A percentile compares a stretch with the other conserved stretches of the same genome.
phyloP scores from a whole-genome alignment of 2,888 invertebrate species.

The Caenorhabditis angaria region DNA sequence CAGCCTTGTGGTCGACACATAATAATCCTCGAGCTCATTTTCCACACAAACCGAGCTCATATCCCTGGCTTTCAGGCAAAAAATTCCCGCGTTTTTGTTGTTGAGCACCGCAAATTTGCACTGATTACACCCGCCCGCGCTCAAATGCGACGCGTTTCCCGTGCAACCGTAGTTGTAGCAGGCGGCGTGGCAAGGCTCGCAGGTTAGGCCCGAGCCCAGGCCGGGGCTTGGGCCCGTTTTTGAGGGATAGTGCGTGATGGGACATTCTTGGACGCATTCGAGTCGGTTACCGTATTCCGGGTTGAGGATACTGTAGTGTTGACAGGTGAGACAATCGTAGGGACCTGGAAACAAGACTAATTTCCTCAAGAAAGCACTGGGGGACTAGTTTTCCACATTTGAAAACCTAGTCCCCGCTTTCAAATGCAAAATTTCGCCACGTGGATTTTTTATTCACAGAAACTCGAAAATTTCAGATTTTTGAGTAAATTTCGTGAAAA shows the following conservation, averaged over 20 bases:
- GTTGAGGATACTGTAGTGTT: conserved; percentile 31
- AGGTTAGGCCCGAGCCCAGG: too few species aligned
- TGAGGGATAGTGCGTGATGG: conserved; percentile 51
- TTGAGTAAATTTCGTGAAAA: too few species aligned
- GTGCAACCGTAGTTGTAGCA: conserved; percentile 79
- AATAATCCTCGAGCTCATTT: conserved; percentile 41
- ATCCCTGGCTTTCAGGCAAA: conserved; percentile 19
- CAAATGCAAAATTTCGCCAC: too few species aligned
- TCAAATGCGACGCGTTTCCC: conserved; percentile 86
- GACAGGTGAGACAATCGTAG: conserved; percentile 40
- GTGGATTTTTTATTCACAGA: too few species aligned
- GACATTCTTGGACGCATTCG: conserved; percentile 49
- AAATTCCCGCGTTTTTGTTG: conserved; percentile 1
- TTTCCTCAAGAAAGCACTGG: too few species aligned
- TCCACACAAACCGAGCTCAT: conserved; percentile 38
- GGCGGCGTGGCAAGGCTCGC: conserved; percentile 46
- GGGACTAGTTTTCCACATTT: too few species aligned
- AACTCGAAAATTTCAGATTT: too few species aligned
- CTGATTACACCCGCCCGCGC: conserved; percentile 85
- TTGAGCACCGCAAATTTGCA: conserved; percentile 87
- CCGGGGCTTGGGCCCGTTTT: too few species aligned
- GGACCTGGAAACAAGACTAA: too few species aligned
- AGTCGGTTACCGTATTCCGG: conserved; percentile 28
- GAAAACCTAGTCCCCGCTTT: too few species aligned
- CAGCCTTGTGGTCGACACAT: conserved; percentile 19